Base-by-base conservation (phyloP, 2,888 invertebrate genomes). In the Dolichomitus sp. region DNA sequence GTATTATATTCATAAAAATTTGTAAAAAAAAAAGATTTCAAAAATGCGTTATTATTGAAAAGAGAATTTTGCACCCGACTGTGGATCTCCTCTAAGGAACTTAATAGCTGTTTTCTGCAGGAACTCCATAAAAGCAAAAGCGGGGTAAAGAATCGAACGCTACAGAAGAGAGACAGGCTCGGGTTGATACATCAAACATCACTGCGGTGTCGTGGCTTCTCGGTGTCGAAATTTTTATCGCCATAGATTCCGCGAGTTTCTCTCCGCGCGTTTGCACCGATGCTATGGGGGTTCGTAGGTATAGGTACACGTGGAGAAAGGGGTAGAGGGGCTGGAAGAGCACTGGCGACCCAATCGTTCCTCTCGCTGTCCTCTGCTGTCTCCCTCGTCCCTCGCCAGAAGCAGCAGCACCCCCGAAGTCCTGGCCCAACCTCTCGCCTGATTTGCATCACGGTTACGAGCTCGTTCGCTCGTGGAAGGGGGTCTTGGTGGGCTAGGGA, bases 381-480 rank as follows among this genome's bases (percentile, higher is more conserved):
- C 80, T 82, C 69, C 69, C 84, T 76, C 70, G 63, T 76, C 52
- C 70, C 61, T 59, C 61, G 73, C 69, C 75, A 76, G 30, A 45
- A 72, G 70, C 61, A 42, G 66, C 37, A 74, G 72, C 63, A 66
- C 72, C 78, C 74, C 89, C 88, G 85, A 85, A 79, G 76, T 82
- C 83, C 70, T 75, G 75, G 74, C 84, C 81, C 77, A 76, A 77
- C 84, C 85, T 87, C 83, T 78, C 80, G 74, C 59, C 85, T 90
- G 92, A 92, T 92, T 93, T 91, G 91, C 93, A 92, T 92, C 90
- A 89, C 89, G 89, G 91, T 91, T 91, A 91, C 90, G 90, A 90
- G 90, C 90, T 90, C 89, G 89, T 91, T 91, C 87, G 89, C 87
- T 89, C 88, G 84, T 84, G 84, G 86, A 80, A 83, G 83, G 85